Evolutionary conservation across 2,797 vertebrate genomes (phyloP), one percentile per base, ranked within the genome.

Genomic region (Schizothorax lantsangensis): DNA sequence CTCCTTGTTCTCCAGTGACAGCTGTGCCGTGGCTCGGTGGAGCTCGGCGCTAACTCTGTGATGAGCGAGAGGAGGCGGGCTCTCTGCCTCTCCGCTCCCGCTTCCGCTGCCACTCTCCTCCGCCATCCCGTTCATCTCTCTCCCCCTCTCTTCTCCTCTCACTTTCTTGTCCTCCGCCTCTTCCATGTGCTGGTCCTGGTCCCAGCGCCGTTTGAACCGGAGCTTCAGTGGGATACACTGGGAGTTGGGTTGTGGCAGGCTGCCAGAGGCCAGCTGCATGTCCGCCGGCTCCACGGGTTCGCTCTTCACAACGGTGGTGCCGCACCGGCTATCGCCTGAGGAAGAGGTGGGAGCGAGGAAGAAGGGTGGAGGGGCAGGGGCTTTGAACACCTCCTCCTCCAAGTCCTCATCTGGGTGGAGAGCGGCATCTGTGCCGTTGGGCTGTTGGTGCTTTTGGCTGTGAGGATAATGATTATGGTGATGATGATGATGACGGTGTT

Each of bases 141-240:
- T 89, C 83, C 90, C 90, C 59, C 84, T 84, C 79, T 91, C 93
- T 86, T 86, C 89, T 54, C 81, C 90, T 81, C 81, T 54, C 64
- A 89, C 90, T 80, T 89, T 89, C 87, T 90, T 89, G 40, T 90
- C 88, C 54, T 90, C 89, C 0, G 89, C 88, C 71, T 89, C 89
- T 89, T 97, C 97, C 93, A 97, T 95, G 74, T 97, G 96, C 95
- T 97, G 97, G 92, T 98, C 97, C 93, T 97, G 97, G 75, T 97
- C 97, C 97, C 97, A 98, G 89, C 97, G 96, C 78, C 97, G 94
- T 89, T 98, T 98, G 92, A 98, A 98, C 73, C 97, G 97, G 89
- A 98, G 93, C 86, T 98, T 98, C 4, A 97, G 95, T 1, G 97
- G 97, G 94, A 98, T 97, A 92, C 97, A 97, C 88, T 96, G 94